Percentiles rank a stretch among this genome's conserved stretches.
Conservation (phyloP, 2,113 vertebrate genomes). For the Zosterops hypoxanthus region DNA sequence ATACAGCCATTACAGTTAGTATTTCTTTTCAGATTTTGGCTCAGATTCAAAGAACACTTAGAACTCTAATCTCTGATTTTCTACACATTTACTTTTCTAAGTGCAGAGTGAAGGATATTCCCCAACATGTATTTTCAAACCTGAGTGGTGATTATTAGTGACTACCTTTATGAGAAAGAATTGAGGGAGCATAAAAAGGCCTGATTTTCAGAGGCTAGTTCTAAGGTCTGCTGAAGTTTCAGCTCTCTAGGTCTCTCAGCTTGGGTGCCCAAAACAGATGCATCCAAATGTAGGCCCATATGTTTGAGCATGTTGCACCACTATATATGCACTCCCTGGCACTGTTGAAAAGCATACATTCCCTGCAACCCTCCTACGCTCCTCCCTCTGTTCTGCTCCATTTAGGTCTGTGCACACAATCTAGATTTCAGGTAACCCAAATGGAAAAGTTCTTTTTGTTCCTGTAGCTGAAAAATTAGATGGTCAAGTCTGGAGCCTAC, state of each 20-base stretch:
- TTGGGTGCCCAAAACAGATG: slow-evolving; percentile 56
- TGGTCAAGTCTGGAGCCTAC: not conserved
- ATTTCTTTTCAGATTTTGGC: not conserved
- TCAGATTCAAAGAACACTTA: not conserved
- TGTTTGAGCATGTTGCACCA: slow-evolving; percentile 70
- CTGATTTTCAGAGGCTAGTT: not conserved
- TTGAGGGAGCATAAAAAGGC: not conserved
- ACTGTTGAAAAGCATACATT: slow-evolving; percentile 63
- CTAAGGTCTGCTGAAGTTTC: slow-evolving; percentile 51
- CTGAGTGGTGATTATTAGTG: not conserved
- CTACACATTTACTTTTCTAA: not conserved
- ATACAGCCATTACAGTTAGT: not conserved
- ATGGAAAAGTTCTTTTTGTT: slow-evolving; percentile 25
- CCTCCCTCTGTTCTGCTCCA: slow-evolving; percentile 68
- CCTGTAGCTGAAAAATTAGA: not conserved
- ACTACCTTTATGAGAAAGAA: not conserved
- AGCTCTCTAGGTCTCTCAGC: slow-evolving; percentile 60
- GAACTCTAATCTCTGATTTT: not conserved
- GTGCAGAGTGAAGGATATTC: not conserved
- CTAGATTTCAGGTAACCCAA: slow-evolving; percentile 58
- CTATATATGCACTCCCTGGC: slow-evolving; percentile 69
- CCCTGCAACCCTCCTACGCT: slow-evolving; percentile 52
- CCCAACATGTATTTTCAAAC: not conserved
- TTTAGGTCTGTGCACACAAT: slow-evolving; percentile 54
- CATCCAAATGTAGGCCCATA: slow-evolving; percentile 65